Evolutionary conservation across 2,113 vertebrate species (phyloP).

Genomic region (Hucho hucho): DNA sequence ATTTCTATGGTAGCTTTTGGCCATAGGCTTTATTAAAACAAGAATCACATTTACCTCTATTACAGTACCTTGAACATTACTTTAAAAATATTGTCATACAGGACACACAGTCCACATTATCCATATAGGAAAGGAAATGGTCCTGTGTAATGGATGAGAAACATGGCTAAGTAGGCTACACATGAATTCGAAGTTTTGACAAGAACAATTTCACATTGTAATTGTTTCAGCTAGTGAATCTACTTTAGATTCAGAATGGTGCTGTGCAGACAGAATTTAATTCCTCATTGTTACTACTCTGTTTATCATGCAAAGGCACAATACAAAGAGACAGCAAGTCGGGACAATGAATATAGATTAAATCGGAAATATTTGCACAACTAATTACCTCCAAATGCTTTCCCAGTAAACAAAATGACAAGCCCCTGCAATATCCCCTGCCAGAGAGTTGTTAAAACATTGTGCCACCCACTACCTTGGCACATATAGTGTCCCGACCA

Average conservation of each 20-base stretch:
- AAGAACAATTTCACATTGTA: not conserved
- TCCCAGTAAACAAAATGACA: conserved; percentile 48
- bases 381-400: conserved; percentile 60
- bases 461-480: conserved; percentile 46
- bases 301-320: not conserved
- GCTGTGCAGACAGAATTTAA: no score
- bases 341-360: conserved; percentile 58
- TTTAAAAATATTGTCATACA: no score
- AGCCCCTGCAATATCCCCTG: conserved; percentile 43
- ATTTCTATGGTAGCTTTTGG: not conserved
- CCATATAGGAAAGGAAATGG: not conserved
- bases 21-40: not conserved
- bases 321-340: conserved; percentile 35
- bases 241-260: no score
- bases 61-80: no score
- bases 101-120: no score
- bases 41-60: not conserved
- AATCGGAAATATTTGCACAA: conserved; percentile 58
- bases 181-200: not conserved
- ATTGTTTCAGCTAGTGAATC: not conserved
- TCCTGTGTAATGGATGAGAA: not conserved
- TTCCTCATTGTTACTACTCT: no score
- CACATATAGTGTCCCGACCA: no score
- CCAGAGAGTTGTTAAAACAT: conserved; percentile 36
- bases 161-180: no score